phyloP scores from a whole-genome alignment of 2,797 vertebrate genomes.

The Prionace glauca region DNA sequence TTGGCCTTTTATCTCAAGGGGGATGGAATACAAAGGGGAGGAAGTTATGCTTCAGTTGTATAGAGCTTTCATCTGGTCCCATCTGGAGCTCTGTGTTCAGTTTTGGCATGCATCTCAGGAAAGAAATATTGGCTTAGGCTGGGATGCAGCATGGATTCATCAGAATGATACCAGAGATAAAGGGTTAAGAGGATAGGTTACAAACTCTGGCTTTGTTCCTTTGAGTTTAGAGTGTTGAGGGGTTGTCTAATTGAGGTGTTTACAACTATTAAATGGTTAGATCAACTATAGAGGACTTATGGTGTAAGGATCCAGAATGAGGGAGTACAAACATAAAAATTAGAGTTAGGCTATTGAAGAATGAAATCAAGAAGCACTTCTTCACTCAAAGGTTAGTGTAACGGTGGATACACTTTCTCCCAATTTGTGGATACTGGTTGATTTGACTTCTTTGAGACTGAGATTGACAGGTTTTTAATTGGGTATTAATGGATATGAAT shows the following conservation, averaged over 20 bases:
- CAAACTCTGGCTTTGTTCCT: neutral
- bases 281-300: neutral
- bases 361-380: neutral
- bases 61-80: neutral
- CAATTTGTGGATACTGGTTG: neutral
- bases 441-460: neutral
- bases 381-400: neutral
- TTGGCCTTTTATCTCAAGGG: conserved; percentile 7
- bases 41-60: conserved; percentile 27
- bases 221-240: neutral
- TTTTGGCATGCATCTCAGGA: neutral
- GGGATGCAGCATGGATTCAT: neutral
- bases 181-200: neutral
- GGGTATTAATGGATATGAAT: neutral
- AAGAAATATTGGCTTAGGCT: neutral
- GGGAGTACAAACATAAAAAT: neutral
- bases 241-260: neutral
- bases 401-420: neutral
- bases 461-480: neutral
- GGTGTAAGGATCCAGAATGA: neutral
- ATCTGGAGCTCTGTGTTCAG: neutral
- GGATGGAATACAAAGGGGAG: neutral
- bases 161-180: neutral
- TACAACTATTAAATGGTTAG: neutral
- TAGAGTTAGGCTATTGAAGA: neutral